phyloP scores from a whole-genome alignment of 1,140 invertebrate species.

The Solenopsis invicta region DNA sequence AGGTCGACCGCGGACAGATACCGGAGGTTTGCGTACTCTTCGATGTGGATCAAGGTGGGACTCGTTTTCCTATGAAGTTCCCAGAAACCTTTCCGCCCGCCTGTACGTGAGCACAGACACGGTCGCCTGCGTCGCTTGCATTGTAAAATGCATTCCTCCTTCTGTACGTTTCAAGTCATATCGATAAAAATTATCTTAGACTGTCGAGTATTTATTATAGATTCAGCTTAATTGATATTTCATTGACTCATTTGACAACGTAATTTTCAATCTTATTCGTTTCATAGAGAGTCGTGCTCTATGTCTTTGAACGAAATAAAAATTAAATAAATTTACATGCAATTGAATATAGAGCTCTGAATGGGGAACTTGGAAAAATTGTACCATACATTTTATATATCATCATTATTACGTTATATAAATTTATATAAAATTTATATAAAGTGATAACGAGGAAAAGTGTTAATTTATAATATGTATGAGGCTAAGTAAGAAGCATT shows the following conservation, averaged over 20 bases:
- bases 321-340: not conserved
- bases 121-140: not conserved
- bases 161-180: not conserved
- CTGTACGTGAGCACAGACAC: conserved; percentile 15
- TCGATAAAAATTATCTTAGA: not conserved
- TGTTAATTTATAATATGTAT: not conserved
- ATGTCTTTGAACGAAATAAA: not conserved
- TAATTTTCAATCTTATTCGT: not conserved
- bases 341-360: not conserved
- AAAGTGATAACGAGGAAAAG: not conserved
- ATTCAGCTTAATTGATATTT: too few species aligned
- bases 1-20: conserved; percentile 47
- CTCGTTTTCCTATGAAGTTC: conserved; percentile 69
- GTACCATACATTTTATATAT: not conserved
- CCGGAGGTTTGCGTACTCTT: conserved; percentile 37
- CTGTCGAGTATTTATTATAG: not conserved
- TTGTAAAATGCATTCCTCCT: not conserved
- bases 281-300: not conserved
- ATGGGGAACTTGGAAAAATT: not conserved
- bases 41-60: conserved; percentile 77
- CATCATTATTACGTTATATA: too few species aligned
- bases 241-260: too few species aligned
- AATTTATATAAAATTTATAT: not conserved
- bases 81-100: conserved; percentile 64
- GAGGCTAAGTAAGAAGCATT: not conserved